Evolutionary conservation across 2,888 invertebrate species (phyloP).

Genomic region (Lacanobia oleracea): DNA sequence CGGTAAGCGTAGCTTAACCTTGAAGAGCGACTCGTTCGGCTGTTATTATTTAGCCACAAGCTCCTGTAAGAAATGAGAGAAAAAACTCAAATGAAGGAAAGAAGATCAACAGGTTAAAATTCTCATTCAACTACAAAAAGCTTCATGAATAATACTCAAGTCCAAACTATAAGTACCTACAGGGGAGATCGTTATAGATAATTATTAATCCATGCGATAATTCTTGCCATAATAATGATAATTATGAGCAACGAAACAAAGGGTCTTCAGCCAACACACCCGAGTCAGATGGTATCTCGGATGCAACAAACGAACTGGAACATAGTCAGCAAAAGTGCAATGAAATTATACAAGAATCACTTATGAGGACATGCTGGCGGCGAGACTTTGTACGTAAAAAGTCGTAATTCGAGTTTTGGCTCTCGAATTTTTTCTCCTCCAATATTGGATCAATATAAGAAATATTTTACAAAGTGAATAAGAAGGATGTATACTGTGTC

Average conservation of each 20-base stretch:
- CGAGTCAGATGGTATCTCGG: constrained; percentile 64
- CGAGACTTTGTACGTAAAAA: too few species aligned
- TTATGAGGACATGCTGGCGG: too few species aligned
- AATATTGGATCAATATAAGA: too few species aligned
- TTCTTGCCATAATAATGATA: constrained; percentile 70
- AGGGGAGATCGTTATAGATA: constrained; percentile 68
- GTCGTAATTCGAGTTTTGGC: too few species aligned
- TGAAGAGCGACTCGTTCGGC: too few species aligned
- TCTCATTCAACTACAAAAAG: neutral
- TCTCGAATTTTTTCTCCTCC: too few species aligned
- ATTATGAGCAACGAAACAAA: constrained; percentile 76
- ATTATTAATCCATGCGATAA: constrained; percentile 77
- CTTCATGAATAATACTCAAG: constrained; percentile 36
- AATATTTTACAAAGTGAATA: too few species aligned
- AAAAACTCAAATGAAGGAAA: neutral
- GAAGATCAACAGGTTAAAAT: neutral
- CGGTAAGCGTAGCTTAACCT: too few species aligned
- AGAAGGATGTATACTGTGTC: too few species aligned
- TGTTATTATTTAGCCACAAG: too few species aligned
- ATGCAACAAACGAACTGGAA: constrained; percentile 43
- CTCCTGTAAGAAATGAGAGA: too few species aligned
- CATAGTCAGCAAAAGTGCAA: constrained; percentile 47
- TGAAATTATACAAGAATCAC: constrained; percentile 32
- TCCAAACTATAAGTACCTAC: constrained; percentile 58
- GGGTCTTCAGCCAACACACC: constrained; percentile 71